Conservation (phyloP, 92 coral and sea anemone species). For the Zoanthus solanderi region DNA sequence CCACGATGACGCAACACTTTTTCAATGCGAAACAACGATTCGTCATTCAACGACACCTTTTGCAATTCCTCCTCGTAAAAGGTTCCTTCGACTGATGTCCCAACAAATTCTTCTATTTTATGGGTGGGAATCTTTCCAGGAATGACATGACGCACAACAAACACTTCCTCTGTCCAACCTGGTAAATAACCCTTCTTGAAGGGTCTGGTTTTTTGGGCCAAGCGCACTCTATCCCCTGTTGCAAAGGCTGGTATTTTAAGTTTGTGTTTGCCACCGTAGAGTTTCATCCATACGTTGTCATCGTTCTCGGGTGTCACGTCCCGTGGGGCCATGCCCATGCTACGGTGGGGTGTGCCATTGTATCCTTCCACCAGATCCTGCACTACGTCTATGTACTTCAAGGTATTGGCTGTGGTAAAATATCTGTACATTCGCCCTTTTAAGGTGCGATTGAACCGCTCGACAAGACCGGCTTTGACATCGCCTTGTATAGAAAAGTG, state of each 20-base stretch:
- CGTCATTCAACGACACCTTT: no score
- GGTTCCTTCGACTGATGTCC: slow-evolving; percentile 20
- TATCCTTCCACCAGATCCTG: slow-evolving; percentile 38
- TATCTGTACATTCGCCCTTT: no score
- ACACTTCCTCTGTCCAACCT: no score
- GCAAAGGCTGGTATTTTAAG: not conserved
- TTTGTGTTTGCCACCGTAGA: not conserved
- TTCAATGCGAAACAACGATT: no score
- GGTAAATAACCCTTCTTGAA: not conserved
- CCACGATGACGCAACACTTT: not conserved
- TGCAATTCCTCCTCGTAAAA: slow-evolving; percentile 30
- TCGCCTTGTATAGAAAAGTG: slow-evolving; percentile 32
- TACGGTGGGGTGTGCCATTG: slow-evolving; percentile 51
- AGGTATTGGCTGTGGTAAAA: no score
- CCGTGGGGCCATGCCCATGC: slow-evolving; percentile 9
- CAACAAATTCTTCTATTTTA: slow-evolving; percentile 44
- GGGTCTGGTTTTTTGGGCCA: not conserved
- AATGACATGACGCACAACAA: no score
- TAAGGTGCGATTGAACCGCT: no score
- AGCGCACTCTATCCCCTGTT: slow-evolving; percentile 49
- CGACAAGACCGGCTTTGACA: slow-evolving; percentile 17
- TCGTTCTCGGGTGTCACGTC: not conserved
- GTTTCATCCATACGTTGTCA: not conserved
- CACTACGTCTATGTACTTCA: not conserved
- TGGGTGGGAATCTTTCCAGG: slow-evolving; percentile 20